Conservation (phyloP, 2,888 invertebrate species). For the Heterodera filipjevi region DNA sequence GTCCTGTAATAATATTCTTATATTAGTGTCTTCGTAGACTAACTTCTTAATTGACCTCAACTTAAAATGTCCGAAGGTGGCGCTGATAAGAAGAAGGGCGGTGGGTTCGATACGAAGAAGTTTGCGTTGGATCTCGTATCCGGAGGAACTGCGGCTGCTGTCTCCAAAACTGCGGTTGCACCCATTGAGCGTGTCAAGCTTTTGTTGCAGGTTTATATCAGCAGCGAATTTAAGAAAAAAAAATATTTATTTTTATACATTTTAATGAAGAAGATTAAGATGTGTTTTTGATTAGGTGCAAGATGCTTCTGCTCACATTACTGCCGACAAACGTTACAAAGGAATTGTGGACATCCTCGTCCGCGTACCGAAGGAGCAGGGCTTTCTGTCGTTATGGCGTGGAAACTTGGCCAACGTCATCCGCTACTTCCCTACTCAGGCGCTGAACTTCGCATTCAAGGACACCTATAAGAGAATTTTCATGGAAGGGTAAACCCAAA, state of each 20-base stretch:
- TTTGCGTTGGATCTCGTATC: conserved; percentile 48
- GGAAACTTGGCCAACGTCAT: conserved; percentile 62
- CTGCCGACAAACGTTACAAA: conserved; percentile 54
- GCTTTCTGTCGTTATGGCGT: conserved; percentile 67
- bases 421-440: conserved; percentile 86
- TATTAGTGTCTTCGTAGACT: background rate
- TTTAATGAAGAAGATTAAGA: background rate
- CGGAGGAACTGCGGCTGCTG: conserved; percentile 73
- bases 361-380: conserved; percentile 58
- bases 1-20: background rate
- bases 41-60: no score
- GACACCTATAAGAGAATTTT: conserved; percentile 59
- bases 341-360: conserved; percentile 51
- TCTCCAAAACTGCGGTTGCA: conserved; percentile 89
- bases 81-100: background rate
- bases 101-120: conserved; percentile 45
- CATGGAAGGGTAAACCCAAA: conserved; percentile 30
- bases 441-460: conserved; percentile 90
- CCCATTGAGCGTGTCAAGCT: conserved; percentile 93
- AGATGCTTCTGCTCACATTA: conserved; percentile 48
- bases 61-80: background rate
- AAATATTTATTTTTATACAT: background rate
- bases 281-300: conserved; percentile 43
- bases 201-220: conserved; percentile 84
- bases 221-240: no score